These are phyloP conservation scores for Platichthys flesus DNA, from an alignment of 2,113 vertebrate species.

Conservation along the genomic window DNA sequence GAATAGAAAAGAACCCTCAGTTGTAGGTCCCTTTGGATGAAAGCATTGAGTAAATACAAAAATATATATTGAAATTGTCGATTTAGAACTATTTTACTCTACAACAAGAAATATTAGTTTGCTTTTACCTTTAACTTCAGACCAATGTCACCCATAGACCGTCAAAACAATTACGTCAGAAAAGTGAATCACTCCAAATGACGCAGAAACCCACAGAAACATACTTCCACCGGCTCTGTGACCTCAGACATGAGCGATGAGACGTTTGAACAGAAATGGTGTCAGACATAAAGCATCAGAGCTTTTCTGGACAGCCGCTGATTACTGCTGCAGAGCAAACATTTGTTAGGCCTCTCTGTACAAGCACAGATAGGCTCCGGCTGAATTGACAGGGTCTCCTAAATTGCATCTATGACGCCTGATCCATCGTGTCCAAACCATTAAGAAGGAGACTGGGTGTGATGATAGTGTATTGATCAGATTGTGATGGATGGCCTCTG, in stretches of 20 bases:
- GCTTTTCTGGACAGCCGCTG: constrained; percentile 52
- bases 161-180: constrained; percentile 3
- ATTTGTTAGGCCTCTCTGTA: constrained; percentile 82
- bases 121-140: neutral
- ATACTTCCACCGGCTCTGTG: constrained; percentile 23
- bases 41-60: neutral
- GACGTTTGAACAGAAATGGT: constrained; percentile 34
- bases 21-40: too few relatives aligned
- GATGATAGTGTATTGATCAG: constrained; percentile 81
- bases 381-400: constrained; percentile 72
- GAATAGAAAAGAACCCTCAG: too few relatives aligned
- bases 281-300: constrained; percentile 67
- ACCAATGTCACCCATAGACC: neutral
- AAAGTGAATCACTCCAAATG: constrained; percentile 22
- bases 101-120: neutral
- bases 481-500: constrained; percentile 72
- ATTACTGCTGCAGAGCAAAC: constrained; percentile 75
- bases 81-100: neutral
- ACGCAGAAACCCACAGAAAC: constrained; percentile 27
- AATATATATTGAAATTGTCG: neutral
- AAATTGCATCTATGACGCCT: constrained; percentile 74
- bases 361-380: constrained; percentile 82
- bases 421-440: constrained; percentile 78
- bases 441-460: constrained; percentile 75
- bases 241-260: constrained; percentile 61